phyloP scores from a whole-genome alignment of 1,140 invertebrate species.

The Elymnias hypermnestra region DNA sequence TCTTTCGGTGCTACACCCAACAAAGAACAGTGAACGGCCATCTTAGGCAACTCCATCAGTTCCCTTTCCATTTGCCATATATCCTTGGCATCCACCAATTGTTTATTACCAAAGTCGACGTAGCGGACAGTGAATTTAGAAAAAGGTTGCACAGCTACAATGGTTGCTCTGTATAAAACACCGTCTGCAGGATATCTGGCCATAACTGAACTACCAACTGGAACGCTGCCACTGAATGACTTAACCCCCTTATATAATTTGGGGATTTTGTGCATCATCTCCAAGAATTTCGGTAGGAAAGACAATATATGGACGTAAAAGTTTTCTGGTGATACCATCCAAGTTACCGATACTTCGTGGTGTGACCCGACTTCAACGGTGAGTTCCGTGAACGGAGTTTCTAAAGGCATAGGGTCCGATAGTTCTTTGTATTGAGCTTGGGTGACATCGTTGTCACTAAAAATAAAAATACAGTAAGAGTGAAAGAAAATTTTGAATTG shows the following conservation, averaged over 20 bases:
- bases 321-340: conserved; percentile 77
- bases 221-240: conserved; percentile 54
- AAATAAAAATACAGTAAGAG: too few species aligned
- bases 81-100: conserved; percentile 76
- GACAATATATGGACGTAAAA: conserved; percentile 82
- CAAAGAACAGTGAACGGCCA: conserved; percentile 82
- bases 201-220: conserved; percentile 79
- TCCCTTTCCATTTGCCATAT: conserved; percentile 82
- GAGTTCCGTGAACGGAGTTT: conserved; percentile 38
- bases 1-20: conserved; percentile 75
- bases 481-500: too few species aligned
- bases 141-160: conserved; percentile 75
- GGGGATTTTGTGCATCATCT: conserved; percentile 84
- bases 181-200: conserved; percentile 81
- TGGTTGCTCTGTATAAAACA: conserved; percentile 81
- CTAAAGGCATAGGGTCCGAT: conserved; percentile 36
- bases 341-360: conserved; percentile 61
- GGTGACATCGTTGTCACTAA: conserved; percentile 49
- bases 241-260: conserved; percentile 77
- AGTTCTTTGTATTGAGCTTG: conserved; percentile 54
- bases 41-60: conserved; percentile 81
- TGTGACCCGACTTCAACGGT: conserved; percentile 47
- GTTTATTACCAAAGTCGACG: conserved; percentile 85
- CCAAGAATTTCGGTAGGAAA: conserved; percentile 75
- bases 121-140: conserved; percentile 80